Evolutionary conservation across 2,888 invertebrate genomes (phyloP), one percentile per base, ranked within the genome.

Genomic region (Drosophila koepferae): DNA sequence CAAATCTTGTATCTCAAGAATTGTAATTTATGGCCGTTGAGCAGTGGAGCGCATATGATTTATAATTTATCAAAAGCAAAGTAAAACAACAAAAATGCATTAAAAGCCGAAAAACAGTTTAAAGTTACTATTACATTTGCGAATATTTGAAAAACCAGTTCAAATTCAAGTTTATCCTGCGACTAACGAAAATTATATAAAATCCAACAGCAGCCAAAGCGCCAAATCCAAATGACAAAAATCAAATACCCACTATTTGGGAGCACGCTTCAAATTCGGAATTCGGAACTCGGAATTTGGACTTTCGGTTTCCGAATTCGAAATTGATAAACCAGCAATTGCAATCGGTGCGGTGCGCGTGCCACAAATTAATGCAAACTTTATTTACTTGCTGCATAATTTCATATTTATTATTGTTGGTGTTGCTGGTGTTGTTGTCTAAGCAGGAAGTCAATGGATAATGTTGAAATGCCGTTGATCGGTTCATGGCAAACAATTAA

Each of bases 91-190:
- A 53, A 51, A 48, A 56, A 58, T 54, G 16, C 12, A 64, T 41
- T 48, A 12, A 56, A 63, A 63, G 38, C 28, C 23, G 12, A 55
- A 40, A 55, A n/a, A 23, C 40, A 7, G 51, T n/a, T 40, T 23
- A n/a, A n/a, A 28, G 23, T 3, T 23, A 23, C 2, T n/a, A n/a
- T n/a, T 40, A n/a, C 10, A 18, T n/a, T 51, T 51, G 51, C 34
- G 12, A 34, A 12, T 10, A 31, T 31, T 31, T 4, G 14, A 14
- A 6, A 51, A 38, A 51, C 51, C 51, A 36, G 51, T 51, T 51
- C 2, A 14, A 8, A 83, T 85, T 85, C 83, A 87, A 87, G 80
- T 85, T 87, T 77, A 84, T 87, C 80, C 79, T 79, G 80, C 53
- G 44, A 28, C 54, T 40, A 55, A 46, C 59, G 49, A 54, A 62